Evolutionary conservation across 1,140 invertebrate species (phyloP).

Genomic region (Bursaphelenchus mucronatus): DNA sequence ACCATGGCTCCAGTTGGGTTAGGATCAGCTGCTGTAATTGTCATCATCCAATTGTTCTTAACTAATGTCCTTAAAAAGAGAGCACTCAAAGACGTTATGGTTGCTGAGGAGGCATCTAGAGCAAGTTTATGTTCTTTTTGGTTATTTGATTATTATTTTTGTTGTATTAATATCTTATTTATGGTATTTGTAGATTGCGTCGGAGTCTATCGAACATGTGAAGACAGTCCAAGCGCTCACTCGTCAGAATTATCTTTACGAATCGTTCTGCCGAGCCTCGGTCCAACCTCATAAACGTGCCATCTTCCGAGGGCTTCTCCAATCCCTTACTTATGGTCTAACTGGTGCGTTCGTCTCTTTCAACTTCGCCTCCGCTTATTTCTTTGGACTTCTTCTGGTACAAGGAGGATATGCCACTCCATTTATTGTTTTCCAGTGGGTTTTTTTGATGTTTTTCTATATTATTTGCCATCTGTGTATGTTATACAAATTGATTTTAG

Average conservation of each 20-base stretch:
- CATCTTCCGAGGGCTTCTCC: slow-evolving; percentile 34
- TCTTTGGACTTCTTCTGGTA: slow-evolving; percentile 37
- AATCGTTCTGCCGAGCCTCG: slow-evolving; percentile 30
- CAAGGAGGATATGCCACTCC: slow-evolving; percentile 29
- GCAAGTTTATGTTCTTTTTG: background rate
- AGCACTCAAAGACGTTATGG: slow-evolving; percentile 29
- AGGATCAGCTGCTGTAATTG: slow-evolving; percentile 31
- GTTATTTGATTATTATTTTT: background rate
- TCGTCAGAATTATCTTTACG: slow-evolving; percentile 38
- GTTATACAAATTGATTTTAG: slow-evolving; percentile 17
- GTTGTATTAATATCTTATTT: background rate
- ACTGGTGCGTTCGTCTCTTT: slow-evolving; percentile 20
- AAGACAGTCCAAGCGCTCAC: slow-evolving; percentile 42
- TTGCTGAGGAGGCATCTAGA: slow-evolving; percentile 22
- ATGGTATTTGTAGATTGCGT: slow-evolving; percentile 32
- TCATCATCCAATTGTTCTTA: slow-evolving; percentile 36
- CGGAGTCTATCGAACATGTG: slow-evolving; percentile 46
- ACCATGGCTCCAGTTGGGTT: slow-evolving; percentile 56
- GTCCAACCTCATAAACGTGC: slow-evolving; percentile 29
- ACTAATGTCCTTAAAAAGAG: slow-evolving; percentile 40
- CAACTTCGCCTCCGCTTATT: slow-evolving; percentile 27
- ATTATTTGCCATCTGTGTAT: background rate
- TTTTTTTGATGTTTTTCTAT: background rate
- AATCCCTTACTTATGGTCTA: slow-evolving; percentile 15
- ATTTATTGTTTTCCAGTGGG: slow-evolving; percentile 44